Evolutionary conservation across 2,888 invertebrate genomes (phyloP), one percentile per base, ranked within the genome.

Genomic region (Adelognathus sp.): DNA sequence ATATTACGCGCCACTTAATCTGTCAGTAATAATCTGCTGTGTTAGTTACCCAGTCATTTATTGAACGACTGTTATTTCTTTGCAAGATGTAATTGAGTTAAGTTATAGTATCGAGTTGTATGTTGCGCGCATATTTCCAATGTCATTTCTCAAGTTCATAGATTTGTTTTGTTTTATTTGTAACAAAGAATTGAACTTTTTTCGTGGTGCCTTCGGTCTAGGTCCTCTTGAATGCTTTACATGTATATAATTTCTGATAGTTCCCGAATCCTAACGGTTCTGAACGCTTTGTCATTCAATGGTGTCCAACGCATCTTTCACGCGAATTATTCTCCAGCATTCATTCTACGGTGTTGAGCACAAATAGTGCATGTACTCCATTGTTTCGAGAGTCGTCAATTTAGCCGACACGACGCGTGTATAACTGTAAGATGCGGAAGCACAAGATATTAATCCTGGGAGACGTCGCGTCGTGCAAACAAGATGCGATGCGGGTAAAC

Each of bases 381-480:
- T 46, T 76, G 64, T 71, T 52, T 50, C 14, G 18, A 52, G 64
- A 52, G 36, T 67, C 64, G 29, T 75, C 61, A 46, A 50, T 27
- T 9, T 58, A 33, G 36, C 50, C 52, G n/a, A 16, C 58, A 33
- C 50, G 36, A 18, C 46, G 36, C 21, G 41, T 14, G 27, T 18
- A 56, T 69, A 31, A 58, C 54, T 41, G 44, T 63, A 46, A 36
- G 11, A 7, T 52, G 60, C 18, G 50, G 52, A 66, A 76, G 50
- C 50, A 29, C 64, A 14, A 66, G 60, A 61, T 54, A 61, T 41
- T 61, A 61, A 72, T 76, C 71, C 66, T 63, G 4, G 27, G 33
- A 60, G 52, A 72, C 39, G 31, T 21, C 14, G 16, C 11, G 41
- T 60, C 54, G 52, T 33, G 58, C 27, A 66, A 66, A 39, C 39